Conservation (phyloP, 2,797 vertebrate genomes). For the Spinus pinus region DNA sequence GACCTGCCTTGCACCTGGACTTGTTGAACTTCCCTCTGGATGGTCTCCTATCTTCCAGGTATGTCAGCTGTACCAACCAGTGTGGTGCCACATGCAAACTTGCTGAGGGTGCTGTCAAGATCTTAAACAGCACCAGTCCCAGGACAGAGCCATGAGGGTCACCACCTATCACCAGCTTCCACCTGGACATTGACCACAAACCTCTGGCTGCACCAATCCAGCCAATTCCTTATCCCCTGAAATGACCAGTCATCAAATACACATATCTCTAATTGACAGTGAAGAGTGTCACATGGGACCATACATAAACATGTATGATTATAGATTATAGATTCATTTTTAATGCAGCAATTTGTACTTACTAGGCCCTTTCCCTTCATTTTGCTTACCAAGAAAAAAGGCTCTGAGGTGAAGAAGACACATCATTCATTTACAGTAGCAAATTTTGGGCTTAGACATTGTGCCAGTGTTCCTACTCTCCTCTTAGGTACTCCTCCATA, state of each 20-base stretch:
- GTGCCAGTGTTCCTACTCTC: background rate
- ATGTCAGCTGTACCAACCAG: background rate
- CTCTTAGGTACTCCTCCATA: background rate
- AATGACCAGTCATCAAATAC: background rate
- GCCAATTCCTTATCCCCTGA: background rate
- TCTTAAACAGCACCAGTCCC: background rate
- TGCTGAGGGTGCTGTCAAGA: background rate
- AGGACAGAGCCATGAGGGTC: background rate
- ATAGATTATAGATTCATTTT: background rate
- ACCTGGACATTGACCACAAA: background rate
- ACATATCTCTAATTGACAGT: background rate
- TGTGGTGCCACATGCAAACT: accelerated
- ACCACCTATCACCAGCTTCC: background rate
- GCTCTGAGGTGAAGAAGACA: background rate
- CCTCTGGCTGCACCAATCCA: background rate
- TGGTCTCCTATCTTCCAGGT: background rate
- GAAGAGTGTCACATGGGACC: background rate
- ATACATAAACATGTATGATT: background rate
- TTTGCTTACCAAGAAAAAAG: background rate
- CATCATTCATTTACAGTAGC: background rate
- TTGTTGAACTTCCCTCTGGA: background rate
- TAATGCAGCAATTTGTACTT: background rate
- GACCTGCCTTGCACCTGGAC: background rate
- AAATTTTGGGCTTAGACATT: background rate
- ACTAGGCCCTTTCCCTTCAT: background rate